Conservation (phyloP, 1,140 invertebrate genomes). For the Cyclargus thomasi region DNA sequence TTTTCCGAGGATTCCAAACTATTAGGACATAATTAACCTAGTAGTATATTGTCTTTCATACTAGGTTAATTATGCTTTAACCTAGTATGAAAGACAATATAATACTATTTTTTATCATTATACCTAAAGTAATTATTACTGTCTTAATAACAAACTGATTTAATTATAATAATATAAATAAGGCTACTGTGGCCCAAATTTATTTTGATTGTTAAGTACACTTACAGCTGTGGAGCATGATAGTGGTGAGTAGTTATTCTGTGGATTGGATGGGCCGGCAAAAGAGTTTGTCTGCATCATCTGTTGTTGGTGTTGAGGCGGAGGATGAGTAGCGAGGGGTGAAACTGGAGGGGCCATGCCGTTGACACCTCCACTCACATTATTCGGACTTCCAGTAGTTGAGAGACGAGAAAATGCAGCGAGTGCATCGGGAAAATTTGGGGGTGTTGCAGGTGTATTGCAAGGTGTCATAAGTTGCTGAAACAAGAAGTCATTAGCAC, state of each 20-base stretch:
- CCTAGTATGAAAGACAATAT: no score
- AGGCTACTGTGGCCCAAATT: no score
- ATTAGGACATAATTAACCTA: no score
- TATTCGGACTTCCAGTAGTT: constrained; percentile 53
- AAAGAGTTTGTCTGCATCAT: constrained; percentile 53
- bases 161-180: not conserved
- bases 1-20: no score
- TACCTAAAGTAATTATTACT: no score
- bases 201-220: constrained; percentile 20
- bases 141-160: not conserved
- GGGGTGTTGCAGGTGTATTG: constrained; percentile 92
- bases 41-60: no score
- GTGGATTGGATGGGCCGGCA: constrained; percentile 46
- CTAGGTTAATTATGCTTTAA: no score
- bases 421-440: constrained; percentile 90
- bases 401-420: constrained; percentile 90
- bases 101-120: no score
- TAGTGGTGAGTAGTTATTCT: constrained; percentile 54
- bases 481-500: constrained; percentile 27
- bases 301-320: constrained; percentile 44
- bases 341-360: constrained; percentile 49
- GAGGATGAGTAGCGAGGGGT: constrained; percentile 52
- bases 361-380: constrained; percentile 31
- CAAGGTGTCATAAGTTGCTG: constrained; percentile 86
- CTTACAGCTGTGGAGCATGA: constrained; percentile 67